Evolutionary conservation across 2,888 invertebrate species (phyloP), one percentile per base, ranked within the genome.

Genomic region (Hydropsyche betteni): DNA sequence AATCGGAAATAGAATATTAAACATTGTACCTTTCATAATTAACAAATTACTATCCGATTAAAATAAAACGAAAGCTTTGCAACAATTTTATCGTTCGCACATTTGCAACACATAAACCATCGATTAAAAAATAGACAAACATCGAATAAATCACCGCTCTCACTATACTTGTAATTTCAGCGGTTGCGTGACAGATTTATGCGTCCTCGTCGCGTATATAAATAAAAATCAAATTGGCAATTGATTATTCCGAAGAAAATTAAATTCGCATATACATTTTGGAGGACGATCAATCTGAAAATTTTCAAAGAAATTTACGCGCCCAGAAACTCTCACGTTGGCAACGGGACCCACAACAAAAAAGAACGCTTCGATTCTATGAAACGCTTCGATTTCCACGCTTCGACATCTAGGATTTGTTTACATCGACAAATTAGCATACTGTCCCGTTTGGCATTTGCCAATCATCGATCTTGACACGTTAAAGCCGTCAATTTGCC

Each of bases 381-480:
- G 24, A 24, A 24, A 24, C 24, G 24, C 24, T 24, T 24, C 24
- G 24, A 24, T 24, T 24, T 24, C 24, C 24, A 24, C 24, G 24
- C 14, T 53, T 53, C n/a, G 8, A 53, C 53, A 53, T 16, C n/a
- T 53, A 5, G 10, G 12, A 4, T 6, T 8, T 24, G 58, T 16
- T 58, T 24, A 24, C 14, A 58, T 58, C 24, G 58, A 4, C 58
- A 58, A 24, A 16, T 24, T 14, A 58, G 53, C 24, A 24, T 24
- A 24, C 24, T 16, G 53, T 16, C 14, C 44, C 24, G 58, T 16
- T 58, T 24, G 58, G 24, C 16, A 58, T 58, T 58, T 24, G 58
- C 58, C 58, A 58, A 58, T 24, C 58, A 58, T 58, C 58, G 58
- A 58, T 58, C 58, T 58, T 58, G 58, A 58, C 58, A 58, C 16